Percentiles rank a stretch among this genome's conserved stretches.
phyloP scores from a whole-genome alignment of 1,140 invertebrate species.

The Lerema accius region DNA sequence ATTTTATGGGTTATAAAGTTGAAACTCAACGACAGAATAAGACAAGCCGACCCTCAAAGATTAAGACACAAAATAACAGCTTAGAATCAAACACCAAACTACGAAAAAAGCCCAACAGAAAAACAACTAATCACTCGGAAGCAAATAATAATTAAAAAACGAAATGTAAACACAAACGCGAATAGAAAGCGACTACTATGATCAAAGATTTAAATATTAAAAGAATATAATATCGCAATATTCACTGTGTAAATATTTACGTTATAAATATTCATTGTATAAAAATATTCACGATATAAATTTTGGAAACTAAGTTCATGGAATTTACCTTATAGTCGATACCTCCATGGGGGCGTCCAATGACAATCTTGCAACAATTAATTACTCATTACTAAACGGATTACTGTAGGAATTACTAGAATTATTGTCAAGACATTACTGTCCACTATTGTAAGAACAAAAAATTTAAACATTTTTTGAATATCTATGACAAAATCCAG shows the following conservation, averaged over 20 bases:
- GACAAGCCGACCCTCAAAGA: no score
- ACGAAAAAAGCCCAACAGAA: neutral
- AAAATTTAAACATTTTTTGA: neutral
- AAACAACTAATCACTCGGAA: slow-evolving; percentile 3
- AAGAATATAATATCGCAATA: no score
- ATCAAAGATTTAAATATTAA: neutral
- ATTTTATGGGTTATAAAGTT: no score
- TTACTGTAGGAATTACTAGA: neutral
- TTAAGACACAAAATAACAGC: no score
- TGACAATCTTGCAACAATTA: slow-evolving; percentile 83
- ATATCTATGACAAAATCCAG: no score
- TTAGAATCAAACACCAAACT: no score
- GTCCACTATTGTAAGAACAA: slow-evolving; percentile 1
- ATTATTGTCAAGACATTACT: neutral
- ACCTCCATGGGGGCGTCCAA: slow-evolving; percentile 84
- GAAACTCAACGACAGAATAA: no score
- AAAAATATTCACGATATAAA: neutral
- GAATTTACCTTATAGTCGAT: slow-evolving; percentile 86
- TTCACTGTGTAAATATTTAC: neutral
- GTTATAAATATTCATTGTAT: neutral
- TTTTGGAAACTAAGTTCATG: slow-evolving; percentile 20
- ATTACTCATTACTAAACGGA: slow-evolving; percentile 15
- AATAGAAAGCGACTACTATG: slow-evolving; percentile 18
- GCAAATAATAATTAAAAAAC: slow-evolving; percentile 27
- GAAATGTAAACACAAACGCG: slow-evolving; percentile 12